These are phyloP conservation scores for Tuta absoluta DNA, from an alignment of 2,888 invertebrate genomes.

Conservation along the genomic window DNA sequence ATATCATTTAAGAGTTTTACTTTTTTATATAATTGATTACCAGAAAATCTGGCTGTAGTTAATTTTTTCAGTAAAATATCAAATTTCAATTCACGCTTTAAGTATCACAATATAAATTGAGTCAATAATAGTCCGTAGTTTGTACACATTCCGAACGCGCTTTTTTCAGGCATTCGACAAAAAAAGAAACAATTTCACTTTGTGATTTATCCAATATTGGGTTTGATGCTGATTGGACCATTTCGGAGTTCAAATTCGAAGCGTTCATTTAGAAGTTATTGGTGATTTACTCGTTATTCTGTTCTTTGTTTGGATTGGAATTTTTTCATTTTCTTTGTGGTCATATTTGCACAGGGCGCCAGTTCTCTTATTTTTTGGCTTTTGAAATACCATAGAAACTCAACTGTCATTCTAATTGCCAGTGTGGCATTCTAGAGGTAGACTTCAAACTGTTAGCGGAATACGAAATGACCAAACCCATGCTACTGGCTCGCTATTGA, in stretches of 20 bases:
- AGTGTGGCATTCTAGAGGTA: too few species aligned
- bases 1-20: too few species aligned
- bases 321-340: neutral
- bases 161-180: slow-evolving; percentile 33
- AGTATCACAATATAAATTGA: neutral
- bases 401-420: too few species aligned
- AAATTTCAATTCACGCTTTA: neutral
- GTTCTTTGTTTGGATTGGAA: neutral
- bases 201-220: slow-evolving; percentile 53
- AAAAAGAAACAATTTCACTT: slow-evolving; percentile 45
- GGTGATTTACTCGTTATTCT: slow-evolving; percentile 23
- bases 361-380: neutral
- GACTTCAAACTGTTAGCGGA: too few species aligned
- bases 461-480: too few species aligned
- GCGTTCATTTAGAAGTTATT: slow-evolving; percentile 43
- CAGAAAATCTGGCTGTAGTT: too few species aligned
- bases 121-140: neutral
- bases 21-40: too few species aligned
- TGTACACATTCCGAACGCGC: slow-evolving; percentile 32
- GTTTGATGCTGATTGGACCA: slow-evolving; percentile 39
- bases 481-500: too few species aligned
- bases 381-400: too few species aligned
- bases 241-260: slow-evolving; percentile 47
- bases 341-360: too few species aligned
- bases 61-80: too few species aligned